Percentiles rank a stretch among this genome's conserved stretches.
These are phyloP conservation scores for Cremastinae sp. DNA, from an alignment of 2,888 invertebrate species.

Conservation along the genomic window DNA sequence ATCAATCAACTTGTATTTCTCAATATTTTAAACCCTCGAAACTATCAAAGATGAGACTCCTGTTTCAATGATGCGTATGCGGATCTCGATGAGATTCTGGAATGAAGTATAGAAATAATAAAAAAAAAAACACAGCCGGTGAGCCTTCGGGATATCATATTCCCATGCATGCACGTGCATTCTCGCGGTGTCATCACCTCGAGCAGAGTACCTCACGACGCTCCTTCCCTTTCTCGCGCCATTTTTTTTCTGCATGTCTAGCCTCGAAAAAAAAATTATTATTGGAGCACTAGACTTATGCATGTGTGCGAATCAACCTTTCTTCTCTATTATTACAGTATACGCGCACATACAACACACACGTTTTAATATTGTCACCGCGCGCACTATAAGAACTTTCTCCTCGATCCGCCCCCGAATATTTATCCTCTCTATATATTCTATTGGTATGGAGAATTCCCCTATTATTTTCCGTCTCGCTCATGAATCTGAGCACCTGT, in stretches of 20 bases:
- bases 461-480: conserved; percentile 49
- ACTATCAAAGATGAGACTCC: conserved; percentile 49
- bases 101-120: background rate
- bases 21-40: conserved; percentile 7
- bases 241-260: conserved; percentile 39
- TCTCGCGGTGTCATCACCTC: conserved; percentile 79
- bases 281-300: conserved; percentile 22
- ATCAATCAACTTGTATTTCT: conserved; percentile 52
- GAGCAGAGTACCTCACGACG: conserved; percentile 68
- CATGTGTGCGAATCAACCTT: background rate
- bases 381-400: too few relatives aligned
- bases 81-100: conserved; percentile 32
- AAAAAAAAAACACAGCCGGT: conserved; percentile 33
- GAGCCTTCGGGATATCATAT: conserved; percentile 73
- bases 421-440: background rate
- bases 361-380: background rate
- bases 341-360: background rate
- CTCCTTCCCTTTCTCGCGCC: conserved; percentile 63
- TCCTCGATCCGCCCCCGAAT: too few relatives aligned
- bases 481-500: conserved; percentile 76
- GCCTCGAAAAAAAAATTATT: conserved; percentile 15
- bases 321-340: background rate
- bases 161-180: conserved; percentile 80
- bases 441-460: conserved; percentile 42
- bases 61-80: conserved; percentile 51